A percentile compares a stretch with the other conserved stretches of the same genome.
phyloP scores from a whole-genome alignment of 2,797 vertebrate genomes.

The Rhodeus uyekii region DNA sequence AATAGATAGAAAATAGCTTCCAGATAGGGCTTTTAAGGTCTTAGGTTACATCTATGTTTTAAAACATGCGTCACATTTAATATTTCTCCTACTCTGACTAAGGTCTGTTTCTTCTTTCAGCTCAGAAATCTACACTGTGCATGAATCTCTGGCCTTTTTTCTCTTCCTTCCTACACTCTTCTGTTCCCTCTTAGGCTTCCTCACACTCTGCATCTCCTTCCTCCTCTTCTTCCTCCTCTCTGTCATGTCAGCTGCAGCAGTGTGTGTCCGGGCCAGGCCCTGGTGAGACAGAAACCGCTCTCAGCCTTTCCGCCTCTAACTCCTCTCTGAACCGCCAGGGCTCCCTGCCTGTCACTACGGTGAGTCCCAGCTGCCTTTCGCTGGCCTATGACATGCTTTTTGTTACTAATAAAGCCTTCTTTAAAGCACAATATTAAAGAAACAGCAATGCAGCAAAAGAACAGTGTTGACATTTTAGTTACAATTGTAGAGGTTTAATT shows the following conservation, averaged over 20 bases:
- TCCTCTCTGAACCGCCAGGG: conserved; percentile 87
- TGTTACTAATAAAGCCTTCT: not conserved
- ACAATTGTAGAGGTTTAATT: not conserved
- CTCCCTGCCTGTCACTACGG: conserved; percentile 83
- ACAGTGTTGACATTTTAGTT: not conserved
- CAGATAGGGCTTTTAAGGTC: not conserved
- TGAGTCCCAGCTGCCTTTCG: conserved; percentile 72
- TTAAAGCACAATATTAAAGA: not conserved
- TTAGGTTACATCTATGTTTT: not conserved
- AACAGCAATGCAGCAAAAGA: not conserved
- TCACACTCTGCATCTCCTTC: conserved; percentile 71
- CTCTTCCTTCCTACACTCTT: conserved; percentile 37
- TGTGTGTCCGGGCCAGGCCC: conserved; percentile 76
- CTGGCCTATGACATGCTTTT: conserved; percentile 3
- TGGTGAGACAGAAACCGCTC: conserved; percentile 78
- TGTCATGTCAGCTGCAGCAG: conserved; percentile 86
- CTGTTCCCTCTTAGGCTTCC: conserved; percentile 59
- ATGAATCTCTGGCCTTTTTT: conserved; percentile 50
- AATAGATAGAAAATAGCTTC: not conserved
- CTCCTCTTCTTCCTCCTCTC: conserved; percentile 86
- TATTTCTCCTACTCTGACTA: not conserved
- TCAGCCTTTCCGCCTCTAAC: conserved; percentile 87
- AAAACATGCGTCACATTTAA: not conserved
- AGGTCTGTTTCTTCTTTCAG: conserved; percentile 2
- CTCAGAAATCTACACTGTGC: conserved; percentile 37